Conservation (phyloP, 2,888 invertebrate species). For the Drosophila falleni region DNA sequence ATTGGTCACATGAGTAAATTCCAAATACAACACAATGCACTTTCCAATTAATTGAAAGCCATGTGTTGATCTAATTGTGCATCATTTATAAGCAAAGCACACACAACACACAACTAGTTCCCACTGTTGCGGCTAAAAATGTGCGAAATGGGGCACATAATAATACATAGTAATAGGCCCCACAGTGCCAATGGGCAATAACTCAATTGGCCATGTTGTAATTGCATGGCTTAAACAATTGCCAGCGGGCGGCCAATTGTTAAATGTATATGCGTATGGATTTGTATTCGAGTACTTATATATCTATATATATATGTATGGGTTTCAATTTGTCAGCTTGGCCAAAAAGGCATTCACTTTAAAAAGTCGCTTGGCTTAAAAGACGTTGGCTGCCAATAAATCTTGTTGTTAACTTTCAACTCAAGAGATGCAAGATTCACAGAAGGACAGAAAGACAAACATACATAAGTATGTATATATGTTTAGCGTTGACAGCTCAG, state of each 20-base stretch:
- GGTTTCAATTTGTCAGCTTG: conserved; percentile 67
- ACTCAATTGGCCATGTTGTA: conserved; percentile 26
- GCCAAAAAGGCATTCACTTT: conserved; percentile 75
- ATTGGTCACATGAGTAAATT: conserved; percentile 38
- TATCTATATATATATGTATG: not conserved
- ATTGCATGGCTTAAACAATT: conserved; percentile 44
- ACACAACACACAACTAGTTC: conserved; percentile 2
- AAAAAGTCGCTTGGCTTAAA: conserved; percentile 61
- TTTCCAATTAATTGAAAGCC: conserved; percentile 45
- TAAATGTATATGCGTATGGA: conserved; percentile 5
- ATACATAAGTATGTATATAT: not conserved
- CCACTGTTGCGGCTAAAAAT: conserved; percentile 26
- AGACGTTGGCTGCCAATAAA: conserved; percentile 71
- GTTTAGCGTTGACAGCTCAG: conserved; percentile 72
- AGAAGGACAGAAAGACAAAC: not conserved
- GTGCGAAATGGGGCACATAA: conserved; percentile 17
- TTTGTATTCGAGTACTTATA: conserved; percentile 5
- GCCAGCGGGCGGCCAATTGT: conserved; percentile 35
- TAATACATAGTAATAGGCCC: conserved; percentile 16
- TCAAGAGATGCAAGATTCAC: conserved; percentile 47
- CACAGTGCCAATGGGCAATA: conserved; percentile 24
- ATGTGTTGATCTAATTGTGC: conserved; percentile 37
- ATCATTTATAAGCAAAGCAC: conserved; percentile 40
- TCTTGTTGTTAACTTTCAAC: conserved; percentile 72
- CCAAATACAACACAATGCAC: conserved; percentile 21